Evolutionary conservation across 1,140 invertebrate genomes (phyloP).

Genomic region (Ridgeia piscesae): DNA sequence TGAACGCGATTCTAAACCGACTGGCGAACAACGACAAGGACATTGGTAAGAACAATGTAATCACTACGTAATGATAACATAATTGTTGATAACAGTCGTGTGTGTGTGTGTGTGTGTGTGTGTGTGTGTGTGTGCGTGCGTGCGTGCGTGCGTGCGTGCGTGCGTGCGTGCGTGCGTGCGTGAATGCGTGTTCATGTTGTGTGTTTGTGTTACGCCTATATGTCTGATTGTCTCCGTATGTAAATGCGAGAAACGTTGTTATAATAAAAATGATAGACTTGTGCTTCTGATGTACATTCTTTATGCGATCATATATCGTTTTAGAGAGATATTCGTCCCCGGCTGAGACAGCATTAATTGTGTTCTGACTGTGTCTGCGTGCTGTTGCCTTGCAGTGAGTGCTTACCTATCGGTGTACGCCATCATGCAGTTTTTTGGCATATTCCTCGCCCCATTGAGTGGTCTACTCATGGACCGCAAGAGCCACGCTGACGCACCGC

Average conservation of each 20-base stretch:
- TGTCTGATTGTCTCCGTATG: too few species aligned
- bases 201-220: too few species aligned
- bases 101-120: background rate
- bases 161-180: background rate
- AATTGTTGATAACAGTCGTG: background rate
- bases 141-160: background rate
- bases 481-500: conserved; percentile 10
- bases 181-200: background rate
- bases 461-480: conserved; percentile 36
- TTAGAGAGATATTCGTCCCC: background rate
- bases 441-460: conserved; percentile 34
- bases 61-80: background rate
- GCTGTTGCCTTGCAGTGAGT: conserved; percentile 30
- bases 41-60: conserved; percentile 30
- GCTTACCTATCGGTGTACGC: conserved; percentile 34
- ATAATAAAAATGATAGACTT: too few species aligned
- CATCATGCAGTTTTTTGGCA: conserved; percentile 34
- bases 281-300: background rate
- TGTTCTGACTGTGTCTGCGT: background rate
- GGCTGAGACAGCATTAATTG: background rate
- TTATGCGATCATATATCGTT: background rate
- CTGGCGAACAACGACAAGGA: conserved; percentile 33
- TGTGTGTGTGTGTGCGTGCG: background rate
- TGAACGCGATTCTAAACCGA: conserved; percentile 32
- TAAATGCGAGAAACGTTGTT: too few species aligned